Percentiles rank a stretch among this genome's conserved stretches.
Conservation (phyloP, 2,797 vertebrate genomes). For the Amblyopsis hoosieri region DNA sequence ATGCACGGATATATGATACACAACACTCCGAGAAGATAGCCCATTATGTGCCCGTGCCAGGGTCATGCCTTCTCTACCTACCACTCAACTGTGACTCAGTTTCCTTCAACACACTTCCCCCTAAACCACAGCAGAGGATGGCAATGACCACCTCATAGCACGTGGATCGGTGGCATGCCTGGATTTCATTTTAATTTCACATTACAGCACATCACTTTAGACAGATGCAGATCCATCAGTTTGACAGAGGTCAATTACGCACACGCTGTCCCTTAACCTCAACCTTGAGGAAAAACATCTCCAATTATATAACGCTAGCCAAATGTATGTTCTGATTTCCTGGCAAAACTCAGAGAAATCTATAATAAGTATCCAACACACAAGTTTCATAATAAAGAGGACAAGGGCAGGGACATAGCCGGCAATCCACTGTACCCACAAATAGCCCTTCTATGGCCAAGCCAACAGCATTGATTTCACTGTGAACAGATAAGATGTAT, state of each 20-base stretch:
- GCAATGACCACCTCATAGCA: constrained; percentile 37
- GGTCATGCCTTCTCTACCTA: neutral
- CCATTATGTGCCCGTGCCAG: neutral
- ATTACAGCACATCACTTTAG: constrained; percentile 68
- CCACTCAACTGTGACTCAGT: constrained; percentile 28
- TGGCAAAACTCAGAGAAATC: constrained; percentile 32
- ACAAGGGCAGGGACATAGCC: constrained; percentile 39
- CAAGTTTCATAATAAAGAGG: constrained; percentile 42
- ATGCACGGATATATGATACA: no score
- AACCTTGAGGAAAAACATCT: constrained; percentile 40
- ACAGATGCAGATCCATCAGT: constrained; percentile 55
- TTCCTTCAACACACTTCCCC: constrained; percentile 26
- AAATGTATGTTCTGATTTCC: constrained; percentile 30
- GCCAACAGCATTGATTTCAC: constrained; percentile 24
- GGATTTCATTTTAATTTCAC: constrained; percentile 67
- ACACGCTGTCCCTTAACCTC: constrained; percentile 37
- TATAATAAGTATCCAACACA: constrained; percentile 46
- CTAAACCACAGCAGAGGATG: constrained; percentile 35
- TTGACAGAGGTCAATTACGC: constrained; percentile 50
- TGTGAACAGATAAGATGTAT: constrained; percentile 53
- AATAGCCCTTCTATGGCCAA: constrained; percentile 37
- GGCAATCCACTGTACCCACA: constrained; percentile 44
- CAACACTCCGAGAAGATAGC: neutral
- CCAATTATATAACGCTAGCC: constrained; percentile 43
- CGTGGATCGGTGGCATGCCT: constrained; percentile 48